phyloP scores from a whole-genome alignment of 1,140 invertebrate genomes.

The Heliconius melpomene region DNA sequence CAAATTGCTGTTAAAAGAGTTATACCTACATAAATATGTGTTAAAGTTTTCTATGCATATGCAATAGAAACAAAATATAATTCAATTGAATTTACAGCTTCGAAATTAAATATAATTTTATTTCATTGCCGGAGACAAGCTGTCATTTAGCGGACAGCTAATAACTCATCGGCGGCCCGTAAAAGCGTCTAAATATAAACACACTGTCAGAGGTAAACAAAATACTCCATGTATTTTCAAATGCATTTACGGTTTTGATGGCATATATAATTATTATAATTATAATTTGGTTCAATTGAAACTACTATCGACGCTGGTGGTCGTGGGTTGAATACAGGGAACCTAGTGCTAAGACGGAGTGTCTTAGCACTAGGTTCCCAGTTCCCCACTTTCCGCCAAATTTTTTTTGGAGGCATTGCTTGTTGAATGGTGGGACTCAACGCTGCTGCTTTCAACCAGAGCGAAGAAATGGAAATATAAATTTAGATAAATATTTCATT shows the following conservation, averaged over 20 bases:
- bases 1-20: too few species aligned
- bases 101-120: slow-evolving; percentile 52
- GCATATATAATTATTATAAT: background rate
- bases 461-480: too few species aligned
- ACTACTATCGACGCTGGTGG: background rate
- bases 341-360: too few species aligned
- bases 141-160: slow-evolving; percentile 67
- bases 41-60: background rate
- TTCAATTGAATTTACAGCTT: slow-evolving; percentile 20
- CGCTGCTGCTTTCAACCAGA: too few species aligned
- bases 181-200: slow-evolving; percentile 77
- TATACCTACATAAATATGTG: too few species aligned
- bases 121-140: slow-evolving; percentile 69
- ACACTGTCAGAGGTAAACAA: slow-evolving; percentile 63
- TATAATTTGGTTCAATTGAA: background rate
- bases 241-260: slow-evolving; percentile 9
- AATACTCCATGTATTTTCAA: slow-evolving; percentile 49
- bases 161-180: slow-evolving; percentile 71
- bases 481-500: too few species aligned
- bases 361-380: too few species aligned
- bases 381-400: too few species aligned
- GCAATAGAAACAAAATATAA: slow-evolving; percentile 8
- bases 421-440: too few species aligned
- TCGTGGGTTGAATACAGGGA: background rate
- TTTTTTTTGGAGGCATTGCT: too few species aligned